These are phyloP conservation scores for Catalaphyllia jardinei DNA, from an alignment of 64 coral and sea anemone species.

Conservation along the genomic window DNA sequence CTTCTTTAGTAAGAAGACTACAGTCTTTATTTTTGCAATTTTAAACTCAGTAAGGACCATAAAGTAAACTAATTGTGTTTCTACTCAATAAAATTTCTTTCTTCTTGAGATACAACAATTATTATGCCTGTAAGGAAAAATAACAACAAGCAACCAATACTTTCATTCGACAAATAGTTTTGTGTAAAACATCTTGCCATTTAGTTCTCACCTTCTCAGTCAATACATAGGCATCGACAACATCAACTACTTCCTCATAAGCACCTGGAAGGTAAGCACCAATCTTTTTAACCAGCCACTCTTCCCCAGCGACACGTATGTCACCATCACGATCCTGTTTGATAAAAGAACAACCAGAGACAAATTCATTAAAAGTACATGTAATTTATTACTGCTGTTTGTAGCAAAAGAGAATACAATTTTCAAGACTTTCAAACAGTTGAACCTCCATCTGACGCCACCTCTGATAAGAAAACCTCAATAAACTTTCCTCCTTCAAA, in stretches of 20 bases:
- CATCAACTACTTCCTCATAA: constrained; percentile 94
- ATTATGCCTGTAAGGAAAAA: neutral
- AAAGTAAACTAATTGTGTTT: too few relatives aligned
- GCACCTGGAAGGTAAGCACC: constrained; percentile 97
- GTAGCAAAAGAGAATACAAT: too few relatives aligned
- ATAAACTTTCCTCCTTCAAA: too few relatives aligned
- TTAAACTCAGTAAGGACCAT: too few relatives aligned
- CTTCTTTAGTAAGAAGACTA: too few relatives aligned
- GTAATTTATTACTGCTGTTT: too few relatives aligned
- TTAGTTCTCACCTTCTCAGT: constrained; percentile 81
- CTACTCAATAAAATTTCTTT: neutral
- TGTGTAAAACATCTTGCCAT: neutral
- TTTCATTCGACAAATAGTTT: neutral
- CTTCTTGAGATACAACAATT: too few relatives aligned
- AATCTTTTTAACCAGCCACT: constrained; percentile 92
- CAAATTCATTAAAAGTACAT: too few relatives aligned
- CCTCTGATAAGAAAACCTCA: too few relatives aligned
- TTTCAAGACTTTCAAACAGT: too few relatives aligned
- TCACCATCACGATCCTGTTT: constrained; percentile 81
- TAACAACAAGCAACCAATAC: neutral
- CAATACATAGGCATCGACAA: constrained; percentile 90
- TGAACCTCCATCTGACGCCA: too few relatives aligned
- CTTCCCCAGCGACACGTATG: constrained; percentile 90
- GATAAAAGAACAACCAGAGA: neutral
- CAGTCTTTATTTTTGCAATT: too few relatives aligned